These are phyloP conservation scores for Cantharis rufa DNA, from an alignment of 2,888 invertebrate species.

Conservation along the genomic window DNA sequence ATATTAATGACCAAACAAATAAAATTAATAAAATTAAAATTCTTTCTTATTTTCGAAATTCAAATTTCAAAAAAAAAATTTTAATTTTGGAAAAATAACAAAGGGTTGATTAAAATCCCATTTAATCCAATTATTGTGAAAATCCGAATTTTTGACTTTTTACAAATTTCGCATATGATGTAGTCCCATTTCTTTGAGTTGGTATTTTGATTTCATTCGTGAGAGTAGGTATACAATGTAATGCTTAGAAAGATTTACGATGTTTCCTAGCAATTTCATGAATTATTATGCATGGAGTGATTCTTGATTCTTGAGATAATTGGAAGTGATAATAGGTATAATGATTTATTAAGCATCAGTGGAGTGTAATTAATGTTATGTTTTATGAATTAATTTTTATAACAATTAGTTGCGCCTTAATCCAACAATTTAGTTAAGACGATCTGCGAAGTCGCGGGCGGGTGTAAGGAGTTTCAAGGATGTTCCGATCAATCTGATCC, in stretches of 20 bases:
- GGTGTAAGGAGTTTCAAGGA: slow-evolving; percentile 48
- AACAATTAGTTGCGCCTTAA: slow-evolving; percentile 9
- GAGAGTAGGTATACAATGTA: no score
- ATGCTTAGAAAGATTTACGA: not conserved
- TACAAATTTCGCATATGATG: no score
- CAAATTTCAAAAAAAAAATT: not conserved
- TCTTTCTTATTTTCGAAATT: not conserved
- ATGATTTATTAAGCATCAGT: not conserved
- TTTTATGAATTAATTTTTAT: not conserved
- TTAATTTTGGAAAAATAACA: not conserved
- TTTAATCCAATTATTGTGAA: no score
- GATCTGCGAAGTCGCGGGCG: slow-evolving; percentile 38
- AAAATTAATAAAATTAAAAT: not conserved
- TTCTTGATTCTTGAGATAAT: not conserved
- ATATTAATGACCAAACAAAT: not conserved
- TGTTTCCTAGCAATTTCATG: not conserved
- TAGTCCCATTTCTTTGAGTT: no score
- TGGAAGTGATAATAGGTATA: not conserved
- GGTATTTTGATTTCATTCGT: no score
- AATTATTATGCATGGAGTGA: not conserved
- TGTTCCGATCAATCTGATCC: slow-evolving; percentile 46
- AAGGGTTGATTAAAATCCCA: no score
- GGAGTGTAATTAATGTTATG: not conserved
- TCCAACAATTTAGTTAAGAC: slow-evolving; percentile 17
- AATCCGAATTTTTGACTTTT: no score